Evolutionary conservation across 2,797 vertebrate genomes (phyloP).

Genomic region (Cryptoprocta ferox): DNA sequence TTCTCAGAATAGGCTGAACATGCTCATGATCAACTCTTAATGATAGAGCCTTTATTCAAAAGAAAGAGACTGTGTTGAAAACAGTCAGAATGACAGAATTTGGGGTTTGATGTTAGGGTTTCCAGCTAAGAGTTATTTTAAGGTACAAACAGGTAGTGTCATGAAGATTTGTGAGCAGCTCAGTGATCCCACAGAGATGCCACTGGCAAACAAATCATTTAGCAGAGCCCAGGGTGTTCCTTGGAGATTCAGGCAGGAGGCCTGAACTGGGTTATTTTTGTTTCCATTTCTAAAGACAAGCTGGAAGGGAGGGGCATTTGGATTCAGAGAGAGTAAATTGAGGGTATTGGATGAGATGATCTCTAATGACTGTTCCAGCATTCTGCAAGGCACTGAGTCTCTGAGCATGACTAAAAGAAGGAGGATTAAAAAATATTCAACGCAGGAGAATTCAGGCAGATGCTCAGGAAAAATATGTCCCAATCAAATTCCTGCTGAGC

Average conservation of each 20-base stretch:
- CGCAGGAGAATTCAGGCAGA: slow-evolving; percentile 56
- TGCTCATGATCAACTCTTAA: neutral
- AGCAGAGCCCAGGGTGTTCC: neutral
- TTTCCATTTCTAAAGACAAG: slow-evolving; percentile 63
- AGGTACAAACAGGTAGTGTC: slow-evolving; percentile 47
- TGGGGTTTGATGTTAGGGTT: neutral
- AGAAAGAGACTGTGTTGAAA: neutral
- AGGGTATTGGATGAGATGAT: slow-evolving; percentile 21
- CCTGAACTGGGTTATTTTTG: neutral
- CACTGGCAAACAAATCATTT: neutral
- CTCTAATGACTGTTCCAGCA: neutral
- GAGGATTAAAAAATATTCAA: slow-evolving; percentile 63
- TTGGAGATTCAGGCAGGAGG: neutral
- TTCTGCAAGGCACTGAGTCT: neutral
- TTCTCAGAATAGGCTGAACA: neutral
- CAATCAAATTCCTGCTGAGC: slow-evolving; percentile 35
- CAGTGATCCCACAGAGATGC: neutral
- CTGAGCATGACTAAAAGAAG: slow-evolving; percentile 44
- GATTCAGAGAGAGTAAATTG: slow-evolving; percentile 31
- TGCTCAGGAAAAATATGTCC: slow-evolving; percentile 67
- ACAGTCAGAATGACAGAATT: neutral
- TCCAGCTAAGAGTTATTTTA: slow-evolving; percentile 59
- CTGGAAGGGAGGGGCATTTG: slow-evolving; percentile 18
- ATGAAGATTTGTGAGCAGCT: neutral
- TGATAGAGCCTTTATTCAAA: neutral